Percentiles rank a stretch among this genome's conserved stretches.
Conservation (phyloP, 2,797 vertebrate species). For the Brachyrhaphis roseni region DNA sequence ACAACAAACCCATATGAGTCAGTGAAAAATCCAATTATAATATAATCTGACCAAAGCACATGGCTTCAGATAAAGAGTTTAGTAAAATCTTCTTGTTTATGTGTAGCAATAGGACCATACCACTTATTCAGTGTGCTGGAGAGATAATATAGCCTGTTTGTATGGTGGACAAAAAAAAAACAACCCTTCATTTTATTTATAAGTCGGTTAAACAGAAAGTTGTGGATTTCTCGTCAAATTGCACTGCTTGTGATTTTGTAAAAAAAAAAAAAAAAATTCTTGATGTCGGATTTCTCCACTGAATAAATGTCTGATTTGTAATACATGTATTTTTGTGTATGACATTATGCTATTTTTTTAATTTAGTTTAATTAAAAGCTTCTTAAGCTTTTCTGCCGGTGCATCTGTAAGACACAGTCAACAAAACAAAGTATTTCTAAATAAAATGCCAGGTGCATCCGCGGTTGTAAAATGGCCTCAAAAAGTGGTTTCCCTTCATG, state of each 20-base stretch:
- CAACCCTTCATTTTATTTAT: not conserved
- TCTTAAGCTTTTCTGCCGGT: not conserved
- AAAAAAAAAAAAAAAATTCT: not conserved
- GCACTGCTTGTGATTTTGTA: not conserved
- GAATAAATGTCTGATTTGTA: too few relatives aligned
- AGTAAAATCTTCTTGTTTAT: not conserved
- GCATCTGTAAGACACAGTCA: not conserved
- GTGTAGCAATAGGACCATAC: not conserved
- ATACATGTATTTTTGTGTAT: too few relatives aligned
- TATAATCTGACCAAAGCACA: not conserved
- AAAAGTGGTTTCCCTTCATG: not conserved
- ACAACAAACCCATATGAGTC: not conserved
- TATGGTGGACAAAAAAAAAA: not conserved
- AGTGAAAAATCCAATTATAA: not conserved
- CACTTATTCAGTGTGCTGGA: not conserved
- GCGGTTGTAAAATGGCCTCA: not conserved
- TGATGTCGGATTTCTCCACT: too few relatives aligned
- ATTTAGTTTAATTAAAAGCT: not conserved
- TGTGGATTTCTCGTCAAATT: not conserved
- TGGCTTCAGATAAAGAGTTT: not conserved
- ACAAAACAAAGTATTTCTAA: not conserved
- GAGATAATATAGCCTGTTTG: not conserved
- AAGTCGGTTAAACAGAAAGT: not conserved
- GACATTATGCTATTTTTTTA: too few relatives aligned
- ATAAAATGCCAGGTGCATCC: not conserved